Evolutionary conservation across 2,888 invertebrate species (phyloP), one percentile per base, ranked within the genome.

Genomic region (Mesorhabditis spiculigera): DNA sequence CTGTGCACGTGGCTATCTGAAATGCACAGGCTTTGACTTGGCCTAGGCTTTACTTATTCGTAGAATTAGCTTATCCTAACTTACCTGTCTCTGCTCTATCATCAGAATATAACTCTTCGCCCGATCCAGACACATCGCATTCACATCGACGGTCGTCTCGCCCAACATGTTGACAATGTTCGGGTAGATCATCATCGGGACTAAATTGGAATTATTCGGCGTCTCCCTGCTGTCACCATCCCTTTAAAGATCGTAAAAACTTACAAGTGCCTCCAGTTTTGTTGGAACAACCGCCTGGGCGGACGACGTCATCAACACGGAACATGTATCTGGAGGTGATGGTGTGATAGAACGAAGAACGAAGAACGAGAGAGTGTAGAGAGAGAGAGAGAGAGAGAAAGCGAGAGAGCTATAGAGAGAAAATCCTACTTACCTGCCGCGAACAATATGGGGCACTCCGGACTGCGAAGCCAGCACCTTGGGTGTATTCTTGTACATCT

Each of bases 131-230:
- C 97, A 98, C 8, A 95, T 94, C 0, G 96, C 97, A 0, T 96
- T 95, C 74, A 98, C 93, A 86, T 96, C 95, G 61, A 98, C 93
- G 68, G 95, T 91, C 1, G 94, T 94, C 4, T 96, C 97, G 5
- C 97, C 97, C 76, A 97, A 89, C 96, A 97, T 96, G 87, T 94
- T 95, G 4, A 95, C 96, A 85, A 93, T 93, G 87, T 95, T 94
- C 0, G 95, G 95, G 0, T 85, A 84, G 71, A 86, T 82, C 62
- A 86, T 68, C 80, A 86, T 81, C 28, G 86, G 86, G 66, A 80
- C 82, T 84, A 50, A 50, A 50, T 13, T 10, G n/a, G n/a, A 50
- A 50, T 13, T 50, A 58, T 58, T 58, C 58, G 3, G 10, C 58
- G n/a, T 13, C 3, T 28, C 3, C 28, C 3, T 28, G 28, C 28